Conservation (phyloP, 2,888 invertebrate genomes). For the Drosophila atripex region DNA sequence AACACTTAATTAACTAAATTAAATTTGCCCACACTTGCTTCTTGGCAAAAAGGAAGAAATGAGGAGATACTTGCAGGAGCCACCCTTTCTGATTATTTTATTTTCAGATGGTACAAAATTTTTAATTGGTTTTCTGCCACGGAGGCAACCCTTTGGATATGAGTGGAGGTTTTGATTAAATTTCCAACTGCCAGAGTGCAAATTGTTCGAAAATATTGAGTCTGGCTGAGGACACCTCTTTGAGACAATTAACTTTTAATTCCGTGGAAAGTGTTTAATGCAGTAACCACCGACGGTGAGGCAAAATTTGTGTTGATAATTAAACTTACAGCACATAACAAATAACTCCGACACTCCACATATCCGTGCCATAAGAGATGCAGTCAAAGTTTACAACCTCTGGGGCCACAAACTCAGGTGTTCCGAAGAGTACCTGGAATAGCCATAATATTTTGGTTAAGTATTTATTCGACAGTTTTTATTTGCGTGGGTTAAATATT, state of each 20-base stretch:
- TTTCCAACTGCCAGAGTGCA: constrained; percentile 30
- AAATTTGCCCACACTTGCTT: constrained; percentile 57
- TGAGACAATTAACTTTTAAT: background rate
- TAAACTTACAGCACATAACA: constrained; percentile 97
- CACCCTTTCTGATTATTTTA: constrained; percentile 63
- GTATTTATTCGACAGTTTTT: background rate
- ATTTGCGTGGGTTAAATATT: constrained; percentile 21
- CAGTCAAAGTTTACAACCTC: constrained; percentile 99
- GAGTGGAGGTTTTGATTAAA: constrained; percentile 43
- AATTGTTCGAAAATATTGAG: constrained; percentile 29
- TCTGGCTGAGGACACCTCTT: background rate
- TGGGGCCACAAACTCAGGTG: constrained; percentile 99
- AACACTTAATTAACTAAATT: constrained; percentile 75
- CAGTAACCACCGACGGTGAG: background rate
- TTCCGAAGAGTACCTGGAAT: constrained; percentile 93
- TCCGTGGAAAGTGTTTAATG: background rate
- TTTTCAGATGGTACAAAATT: constrained; percentile 56
- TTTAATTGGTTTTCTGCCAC: constrained; percentile 65
- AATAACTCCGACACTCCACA: constrained; percentile 99
- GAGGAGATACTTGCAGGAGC: background rate
- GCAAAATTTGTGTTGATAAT: background rate
- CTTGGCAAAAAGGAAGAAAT: background rate
- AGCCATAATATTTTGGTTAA: background rate
- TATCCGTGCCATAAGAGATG: constrained; percentile 97
- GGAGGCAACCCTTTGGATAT: constrained; percentile 17